Conservation (phyloP, 2,888 invertebrate species). For the Spisula subtruncata region DNA sequence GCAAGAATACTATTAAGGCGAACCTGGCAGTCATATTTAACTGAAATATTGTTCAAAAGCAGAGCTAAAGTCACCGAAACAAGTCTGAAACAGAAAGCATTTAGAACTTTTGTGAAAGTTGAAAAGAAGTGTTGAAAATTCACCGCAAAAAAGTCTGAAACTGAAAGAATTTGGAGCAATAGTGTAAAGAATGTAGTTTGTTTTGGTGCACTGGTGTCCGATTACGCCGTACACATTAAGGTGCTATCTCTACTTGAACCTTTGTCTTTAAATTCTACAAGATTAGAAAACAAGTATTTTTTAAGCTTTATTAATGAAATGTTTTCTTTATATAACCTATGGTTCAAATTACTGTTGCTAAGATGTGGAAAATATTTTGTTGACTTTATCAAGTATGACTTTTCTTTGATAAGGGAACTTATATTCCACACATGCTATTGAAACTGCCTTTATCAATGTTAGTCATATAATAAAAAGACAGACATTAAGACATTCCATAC, state of each 20-base stretch:
- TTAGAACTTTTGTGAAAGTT: not conserved
- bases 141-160: not conserved
- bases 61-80: too few relatives aligned
- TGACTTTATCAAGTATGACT: slow-evolving; percentile 29
- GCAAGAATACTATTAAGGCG: too few relatives aligned
- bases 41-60: too few relatives aligned
- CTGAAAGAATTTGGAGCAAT: not conserved
- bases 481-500: slow-evolving; percentile 24
- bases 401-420: slow-evolving; percentile 36
- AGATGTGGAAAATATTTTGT: slow-evolving; percentile 40
- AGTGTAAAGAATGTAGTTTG: not conserved
- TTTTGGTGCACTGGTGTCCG: not conserved
- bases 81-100: not conserved
- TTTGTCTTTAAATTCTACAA: slow-evolving; percentile 19
- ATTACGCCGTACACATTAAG: not conserved
- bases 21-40: too few relatives aligned
- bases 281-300: not conserved
- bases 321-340: not conserved
- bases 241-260: not conserved
- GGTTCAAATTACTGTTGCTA: slow-evolving; percentile 40
- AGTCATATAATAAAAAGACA: not conserved
- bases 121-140: too few relatives aligned
- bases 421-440: slow-evolving; percentile 17
- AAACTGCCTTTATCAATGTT: slow-evolving; percentile 28
- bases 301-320: not conserved